phyloP scores from a whole-genome alignment of 2,888 invertebrate species.

The Drosophila tanythrix region DNA sequence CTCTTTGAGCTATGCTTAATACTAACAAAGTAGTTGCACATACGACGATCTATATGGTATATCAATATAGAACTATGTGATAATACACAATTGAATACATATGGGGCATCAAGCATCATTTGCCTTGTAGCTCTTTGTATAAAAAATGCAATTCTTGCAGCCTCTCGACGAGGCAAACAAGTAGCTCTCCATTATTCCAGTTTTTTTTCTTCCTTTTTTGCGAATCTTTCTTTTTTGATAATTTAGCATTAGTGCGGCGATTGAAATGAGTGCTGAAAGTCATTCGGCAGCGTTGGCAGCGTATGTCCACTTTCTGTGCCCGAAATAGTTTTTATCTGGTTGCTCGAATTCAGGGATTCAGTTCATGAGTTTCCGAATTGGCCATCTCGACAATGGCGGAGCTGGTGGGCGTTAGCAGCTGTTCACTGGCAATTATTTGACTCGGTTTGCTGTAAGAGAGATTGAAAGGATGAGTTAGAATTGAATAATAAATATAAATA shows the following conservation, averaged over 20 bases:
- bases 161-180: slow-evolving; percentile 10
- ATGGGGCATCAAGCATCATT: slow-evolving; percentile 16
- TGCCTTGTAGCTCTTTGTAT: slow-evolving; percentile 21
- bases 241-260: slow-evolving; percentile 49
- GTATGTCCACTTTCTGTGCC: slow-evolving; percentile 79
- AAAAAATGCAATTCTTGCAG: slow-evolving; percentile 43
- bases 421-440: slow-evolving; percentile 83
- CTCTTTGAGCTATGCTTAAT: slow-evolving; percentile 30
- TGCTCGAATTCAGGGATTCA: slow-evolving; percentile 84
- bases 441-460: slow-evolving; percentile 78
- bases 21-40: slow-evolving; percentile 40
- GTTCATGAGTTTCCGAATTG: slow-evolving; percentile 84
- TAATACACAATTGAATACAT: slow-evolving; percentile 39
- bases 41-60: slow-evolving; percentile 41
- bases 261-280: slow-evolving; percentile 81
- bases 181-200: neutral
- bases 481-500: neutral
- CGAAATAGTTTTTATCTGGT: slow-evolving; percentile 83
- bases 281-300: slow-evolving; percentile 65
- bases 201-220: neutral
- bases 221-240: slow-evolving; percentile 26
- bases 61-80: slow-evolving; percentile 24
- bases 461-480: neutral
- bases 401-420: slow-evolving; percentile 84
- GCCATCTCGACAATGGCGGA: slow-evolving; percentile 84